Evolutionary conservation across 2,888 invertebrate genomes (phyloP).

Genomic region (Flexamia atlantica): DNA sequence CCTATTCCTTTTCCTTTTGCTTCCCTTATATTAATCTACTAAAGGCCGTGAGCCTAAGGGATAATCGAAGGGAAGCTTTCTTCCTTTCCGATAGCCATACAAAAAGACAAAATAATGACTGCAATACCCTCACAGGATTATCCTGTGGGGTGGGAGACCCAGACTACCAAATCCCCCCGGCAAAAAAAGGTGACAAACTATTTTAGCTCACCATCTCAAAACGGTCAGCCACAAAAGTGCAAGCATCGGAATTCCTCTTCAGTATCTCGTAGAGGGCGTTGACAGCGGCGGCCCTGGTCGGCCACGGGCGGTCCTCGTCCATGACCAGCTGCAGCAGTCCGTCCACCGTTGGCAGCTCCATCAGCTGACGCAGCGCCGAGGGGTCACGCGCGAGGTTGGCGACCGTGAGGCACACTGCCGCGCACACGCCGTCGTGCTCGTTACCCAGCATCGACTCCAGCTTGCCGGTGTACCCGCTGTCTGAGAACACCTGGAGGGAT

Average conservation of each 20-base stretch:
- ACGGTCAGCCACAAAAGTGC: neutral
- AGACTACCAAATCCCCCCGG: too few species aligned
- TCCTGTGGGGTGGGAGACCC: too few species aligned
- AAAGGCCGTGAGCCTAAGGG: too few species aligned
- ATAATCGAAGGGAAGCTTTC: too few species aligned
- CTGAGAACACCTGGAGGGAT: constrained; percentile 37
- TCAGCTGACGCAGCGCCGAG: constrained; percentile 13
- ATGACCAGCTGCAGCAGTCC: constrained; percentile 11
- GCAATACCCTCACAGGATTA: too few species aligned
- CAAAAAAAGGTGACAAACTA: too few species aligned
- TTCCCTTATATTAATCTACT: too few species aligned
- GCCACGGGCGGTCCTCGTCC: constrained; percentile 3
- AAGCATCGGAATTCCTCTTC: constrained; percentile 16
- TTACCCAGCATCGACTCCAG: constrained; percentile 26
- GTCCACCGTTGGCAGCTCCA: neutral
- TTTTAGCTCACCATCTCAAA: constrained; percentile 11
- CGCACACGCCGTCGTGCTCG: constrained; percentile 15
- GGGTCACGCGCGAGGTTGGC: constrained; percentile 14
- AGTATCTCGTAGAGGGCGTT: constrained; percentile 31
- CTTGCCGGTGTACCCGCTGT: constrained; percentile 16
- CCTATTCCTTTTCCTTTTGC: too few species aligned
- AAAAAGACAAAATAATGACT: too few species aligned
- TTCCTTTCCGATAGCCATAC: too few species aligned
- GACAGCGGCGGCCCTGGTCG: neutral
- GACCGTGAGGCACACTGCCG: constrained; percentile 25